Percentiles rank a stretch among this genome's conserved stretches.
phyloP scores from a whole-genome alignment of 2,888 invertebrate genomes.

The Trimorus sp. region DNA sequence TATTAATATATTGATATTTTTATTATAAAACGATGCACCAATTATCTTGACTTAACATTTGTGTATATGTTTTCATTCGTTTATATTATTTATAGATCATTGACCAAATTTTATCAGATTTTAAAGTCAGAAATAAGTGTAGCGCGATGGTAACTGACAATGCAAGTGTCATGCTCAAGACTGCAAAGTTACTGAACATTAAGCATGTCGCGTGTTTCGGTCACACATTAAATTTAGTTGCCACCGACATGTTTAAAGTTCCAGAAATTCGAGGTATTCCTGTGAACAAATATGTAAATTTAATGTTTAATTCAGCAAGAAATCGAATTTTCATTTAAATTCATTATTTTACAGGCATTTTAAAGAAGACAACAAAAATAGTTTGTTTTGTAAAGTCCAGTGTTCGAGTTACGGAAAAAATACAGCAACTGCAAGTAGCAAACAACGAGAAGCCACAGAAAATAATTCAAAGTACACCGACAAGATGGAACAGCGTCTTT shows the following conservation, averaged over 20 bases:
- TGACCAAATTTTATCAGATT: not conserved
- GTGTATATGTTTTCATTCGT: not conserved
- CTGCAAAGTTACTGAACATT: not conserved
- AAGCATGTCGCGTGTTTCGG: conserved; percentile 16
- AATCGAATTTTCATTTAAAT: no score
- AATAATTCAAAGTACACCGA: conserved; percentile 15
- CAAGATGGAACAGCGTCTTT: conserved; percentile 26
- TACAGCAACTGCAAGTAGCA: not conserved
- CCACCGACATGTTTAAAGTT: not conserved
- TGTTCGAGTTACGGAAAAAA: conserved; percentile 9
- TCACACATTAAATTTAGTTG: conserved; percentile 23
- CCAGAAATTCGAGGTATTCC: no score
- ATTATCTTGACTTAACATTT: no score
- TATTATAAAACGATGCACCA: not conserved
- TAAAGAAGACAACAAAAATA: not conserved
- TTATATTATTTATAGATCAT: conserved; percentile 14
- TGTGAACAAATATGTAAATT: no score
- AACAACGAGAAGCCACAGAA: not conserved
- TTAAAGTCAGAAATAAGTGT: not conserved
- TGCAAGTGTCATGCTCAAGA: conserved; percentile 8
- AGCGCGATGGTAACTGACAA: conserved; percentile 22
- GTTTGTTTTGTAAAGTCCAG: conserved; percentile 13
- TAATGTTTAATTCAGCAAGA: no score
- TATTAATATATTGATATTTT: no score
- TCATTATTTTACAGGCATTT: not conserved